Evolutionary conservation across 2,113 vertebrate species (phyloP), one percentile per base, ranked within the genome.

Genomic region (Xyrauchen texanus): DNA sequence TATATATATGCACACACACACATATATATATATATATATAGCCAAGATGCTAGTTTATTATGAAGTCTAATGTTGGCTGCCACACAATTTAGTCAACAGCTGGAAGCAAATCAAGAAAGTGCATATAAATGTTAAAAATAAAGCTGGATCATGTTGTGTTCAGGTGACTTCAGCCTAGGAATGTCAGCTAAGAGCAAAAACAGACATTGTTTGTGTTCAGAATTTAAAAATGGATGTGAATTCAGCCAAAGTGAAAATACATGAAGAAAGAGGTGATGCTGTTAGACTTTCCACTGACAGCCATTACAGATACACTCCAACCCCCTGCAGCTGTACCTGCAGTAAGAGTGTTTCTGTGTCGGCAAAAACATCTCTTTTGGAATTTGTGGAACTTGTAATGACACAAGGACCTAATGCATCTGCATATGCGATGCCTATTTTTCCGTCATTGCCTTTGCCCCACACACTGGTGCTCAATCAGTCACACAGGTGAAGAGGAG

Each of bases 121-220:
- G 9, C 47, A 53, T 10, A 55, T 34, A 3, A 42, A 49, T 63
- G 15, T 60, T n/a, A 51, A 57, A 61, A 83, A 60, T 76, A 61
- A 76, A 58, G 63, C 47, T 68, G 52, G 63, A 71, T 74, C 10
- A 7, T 85, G 80, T 86, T 84, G 70, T 83, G 83, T 82, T 86
- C 75, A 82, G 71, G 68, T 12, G 13, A 52, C 69, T 42, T 66
- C 44, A 70, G 77, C 58, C 46, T 10, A 49, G 57, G 77, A 83
- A 67, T 83, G 79, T 83, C 73, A 82, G 78, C 42, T 67, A 55
- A 72, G 47, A 86, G 44, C 57, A 75, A 68, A 47, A 65, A 21
- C 81, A 79, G 82, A 81, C 55, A 67, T 12, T 76, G 66, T 49
- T 12, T 76, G 66, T 49, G 66, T 68, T 84, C 42, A 76, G 74